Evolutionary conservation across 2,113 vertebrate genomes (phyloP).

Genomic region (Chloebia gouldiae): DNA sequence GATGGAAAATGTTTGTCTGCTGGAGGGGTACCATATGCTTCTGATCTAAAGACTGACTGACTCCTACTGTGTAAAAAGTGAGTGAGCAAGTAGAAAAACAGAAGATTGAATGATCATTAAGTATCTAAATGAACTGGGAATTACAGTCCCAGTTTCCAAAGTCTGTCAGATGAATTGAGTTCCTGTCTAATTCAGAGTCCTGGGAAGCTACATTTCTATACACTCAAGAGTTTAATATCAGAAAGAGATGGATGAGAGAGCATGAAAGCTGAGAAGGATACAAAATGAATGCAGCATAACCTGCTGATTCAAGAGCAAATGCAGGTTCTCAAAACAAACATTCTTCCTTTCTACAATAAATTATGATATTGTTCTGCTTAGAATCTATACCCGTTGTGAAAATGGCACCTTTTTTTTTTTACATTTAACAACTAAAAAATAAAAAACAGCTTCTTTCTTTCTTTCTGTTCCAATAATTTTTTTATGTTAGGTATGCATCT

Average conservation of each 20-base stretch:
- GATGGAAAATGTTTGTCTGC: slow-evolving; percentile 71
- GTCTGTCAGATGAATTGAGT: not conserved
- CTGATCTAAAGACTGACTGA: slow-evolving; percentile 36
- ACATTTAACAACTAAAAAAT: not conserved
- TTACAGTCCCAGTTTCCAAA: not conserved
- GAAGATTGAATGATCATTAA: not conserved
- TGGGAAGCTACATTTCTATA: not conserved
- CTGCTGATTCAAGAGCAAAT: not conserved
- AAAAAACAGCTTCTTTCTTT: not conserved
- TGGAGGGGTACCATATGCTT: slow-evolving; percentile 57
- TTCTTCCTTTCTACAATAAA: not conserved
- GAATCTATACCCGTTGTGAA: not conserved
- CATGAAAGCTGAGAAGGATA: not conserved
- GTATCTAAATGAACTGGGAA: not conserved
- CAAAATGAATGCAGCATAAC: not conserved
- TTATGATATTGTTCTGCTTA: not conserved
- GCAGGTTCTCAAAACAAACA: not conserved
- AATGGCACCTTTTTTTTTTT: not conserved
- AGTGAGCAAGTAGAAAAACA: slow-evolving; percentile 12
- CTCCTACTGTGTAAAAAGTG: slow-evolving; percentile 12
- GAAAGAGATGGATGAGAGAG: not conserved
- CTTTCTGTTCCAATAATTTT: not conserved
- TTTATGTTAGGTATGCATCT: not conserved
- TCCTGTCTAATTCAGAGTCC: not conserved
- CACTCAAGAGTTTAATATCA: not conserved